phyloP scores from a whole-genome alignment of 2,113 vertebrate genomes.

The Festucalex cinctus region DNA sequence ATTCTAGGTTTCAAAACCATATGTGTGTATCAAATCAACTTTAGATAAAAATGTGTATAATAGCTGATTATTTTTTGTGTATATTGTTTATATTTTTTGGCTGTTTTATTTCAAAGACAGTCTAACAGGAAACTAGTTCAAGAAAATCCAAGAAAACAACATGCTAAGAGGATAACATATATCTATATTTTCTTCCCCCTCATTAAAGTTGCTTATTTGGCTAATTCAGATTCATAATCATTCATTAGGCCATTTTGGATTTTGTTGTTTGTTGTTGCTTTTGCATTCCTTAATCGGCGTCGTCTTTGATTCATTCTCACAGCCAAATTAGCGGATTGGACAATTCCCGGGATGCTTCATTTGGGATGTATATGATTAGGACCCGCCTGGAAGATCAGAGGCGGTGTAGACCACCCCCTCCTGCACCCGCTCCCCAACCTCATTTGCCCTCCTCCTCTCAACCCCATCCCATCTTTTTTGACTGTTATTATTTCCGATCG shows the following conservation, averaged over 20 bases:
- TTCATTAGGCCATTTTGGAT: conserved; percentile 55
- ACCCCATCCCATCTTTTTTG: conserved; percentile 12
- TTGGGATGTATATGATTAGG: conserved; percentile 61
- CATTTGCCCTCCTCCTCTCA: conserved; percentile 5
- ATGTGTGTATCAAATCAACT: too few relatives aligned
- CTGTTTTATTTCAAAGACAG: not conserved
- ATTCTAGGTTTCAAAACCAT: too few relatives aligned
- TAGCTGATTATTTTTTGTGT: too few relatives aligned
- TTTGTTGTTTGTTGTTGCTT: conserved; percentile 41
- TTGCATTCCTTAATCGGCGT: conserved; percentile 51
- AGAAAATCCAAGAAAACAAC: not conserved
- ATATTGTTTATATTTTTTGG: not conserved
- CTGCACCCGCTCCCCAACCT: not conserved
- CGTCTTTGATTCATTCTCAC: conserved; percentile 62
- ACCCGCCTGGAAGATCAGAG: conserved; percentile 60
- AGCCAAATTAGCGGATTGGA: conserved; percentile 43
- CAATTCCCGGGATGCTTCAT: conserved; percentile 66
- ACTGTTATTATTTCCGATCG: conserved; percentile 43
- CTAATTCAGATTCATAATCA: not conserved
- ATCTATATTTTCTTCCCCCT: not conserved
- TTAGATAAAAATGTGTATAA: too few relatives aligned
- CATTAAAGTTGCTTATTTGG: conserved; percentile 1
- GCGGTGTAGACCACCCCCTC: conserved; percentile 23
- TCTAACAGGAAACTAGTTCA: not conserved
- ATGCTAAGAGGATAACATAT: not conserved